Conservation (phyloP, 2,888 invertebrate species). For the Pollenia amentaria region DNA sequence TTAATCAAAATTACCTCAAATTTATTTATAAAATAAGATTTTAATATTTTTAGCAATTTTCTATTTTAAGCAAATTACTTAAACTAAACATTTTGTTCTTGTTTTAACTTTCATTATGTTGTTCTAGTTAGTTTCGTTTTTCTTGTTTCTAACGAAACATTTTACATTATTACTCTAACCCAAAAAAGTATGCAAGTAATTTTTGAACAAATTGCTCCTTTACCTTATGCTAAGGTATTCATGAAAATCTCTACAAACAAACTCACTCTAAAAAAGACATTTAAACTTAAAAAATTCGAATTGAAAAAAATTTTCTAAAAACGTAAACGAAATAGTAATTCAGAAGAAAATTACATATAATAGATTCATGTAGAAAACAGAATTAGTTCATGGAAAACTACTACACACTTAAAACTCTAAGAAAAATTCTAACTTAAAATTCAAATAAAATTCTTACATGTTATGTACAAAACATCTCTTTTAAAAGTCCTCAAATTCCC, state of each 20-base stretch:
- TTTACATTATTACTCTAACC: constrained; percentile 33
- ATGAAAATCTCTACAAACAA: constrained; percentile 54
- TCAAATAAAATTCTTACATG: constrained; percentile 46
- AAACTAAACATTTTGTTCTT: not conserved
- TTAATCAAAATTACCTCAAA: not conserved
- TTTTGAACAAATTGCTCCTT: constrained; percentile 60
- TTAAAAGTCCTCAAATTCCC: constrained; percentile 5
- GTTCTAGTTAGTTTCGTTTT: constrained; percentile 9
- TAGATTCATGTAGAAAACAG: constrained; percentile 44
- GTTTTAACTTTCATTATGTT: constrained; percentile 6
- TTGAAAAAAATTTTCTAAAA: not conserved
- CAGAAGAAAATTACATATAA: constrained; percentile 64
- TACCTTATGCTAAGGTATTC: constrained; percentile 61
- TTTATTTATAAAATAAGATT: not conserved
- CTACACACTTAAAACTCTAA: constrained; percentile 33
- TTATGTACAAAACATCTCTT: not conserved
- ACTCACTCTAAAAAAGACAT: not conserved
- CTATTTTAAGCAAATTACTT: not conserved
- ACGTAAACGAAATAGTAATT: constrained; percentile 31
- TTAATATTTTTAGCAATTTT: not conserved
- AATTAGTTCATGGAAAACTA: constrained; percentile 66
- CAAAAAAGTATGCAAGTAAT: constrained; percentile 63
- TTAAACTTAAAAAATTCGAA: not conserved
- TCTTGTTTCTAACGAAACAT: not conserved
- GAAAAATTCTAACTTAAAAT: constrained; percentile 23